Conservation (phyloP, 2,888 invertebrate species). For the Elysia crispata region DNA sequence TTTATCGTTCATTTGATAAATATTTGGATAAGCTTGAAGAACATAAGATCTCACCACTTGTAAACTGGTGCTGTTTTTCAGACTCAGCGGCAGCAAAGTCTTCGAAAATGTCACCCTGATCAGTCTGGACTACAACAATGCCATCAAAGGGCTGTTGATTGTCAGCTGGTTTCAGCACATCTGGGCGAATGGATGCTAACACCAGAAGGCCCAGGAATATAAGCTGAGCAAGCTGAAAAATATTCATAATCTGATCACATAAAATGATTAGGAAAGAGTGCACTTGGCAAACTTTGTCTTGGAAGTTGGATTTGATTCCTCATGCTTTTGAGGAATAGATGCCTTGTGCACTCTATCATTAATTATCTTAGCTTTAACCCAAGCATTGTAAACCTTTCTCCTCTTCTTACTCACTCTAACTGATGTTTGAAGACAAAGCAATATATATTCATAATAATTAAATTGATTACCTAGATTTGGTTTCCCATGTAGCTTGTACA, state of each 20-base stretch:
- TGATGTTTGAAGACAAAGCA: too few relatives aligned
- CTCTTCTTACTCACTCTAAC: too few relatives aligned
- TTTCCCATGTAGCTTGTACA: too few relatives aligned
- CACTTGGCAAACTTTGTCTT: too few relatives aligned
- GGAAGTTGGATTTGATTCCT: too few relatives aligned
- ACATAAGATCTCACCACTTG: conserved; percentile 51
- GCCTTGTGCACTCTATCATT: too few relatives aligned
- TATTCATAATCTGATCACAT: background rate
- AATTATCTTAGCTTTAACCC: too few relatives aligned
- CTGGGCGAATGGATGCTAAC: conserved; percentile 65
- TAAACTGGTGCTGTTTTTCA: conserved; percentile 45
- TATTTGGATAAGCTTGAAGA: too few relatives aligned
- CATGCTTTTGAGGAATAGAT: too few relatives aligned
- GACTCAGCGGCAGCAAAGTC: conserved; percentile 31
- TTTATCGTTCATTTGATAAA: too few relatives aligned
- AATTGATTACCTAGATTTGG: too few relatives aligned
- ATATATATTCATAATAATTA: too few relatives aligned
- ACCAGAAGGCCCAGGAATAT: conserved; percentile 62
- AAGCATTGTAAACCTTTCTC: background rate
- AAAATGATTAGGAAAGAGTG: background rate
- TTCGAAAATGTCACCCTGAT: conserved; percentile 46
- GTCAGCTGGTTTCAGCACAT: conserved; percentile 57
- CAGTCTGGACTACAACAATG: conserved; percentile 54
- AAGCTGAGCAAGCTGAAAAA: conserved; percentile 62
- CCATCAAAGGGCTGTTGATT: conserved; percentile 55